Evolutionary conservation across 2,113 vertebrate species (phyloP).

Genomic region (Callipepla squamata): DNA sequence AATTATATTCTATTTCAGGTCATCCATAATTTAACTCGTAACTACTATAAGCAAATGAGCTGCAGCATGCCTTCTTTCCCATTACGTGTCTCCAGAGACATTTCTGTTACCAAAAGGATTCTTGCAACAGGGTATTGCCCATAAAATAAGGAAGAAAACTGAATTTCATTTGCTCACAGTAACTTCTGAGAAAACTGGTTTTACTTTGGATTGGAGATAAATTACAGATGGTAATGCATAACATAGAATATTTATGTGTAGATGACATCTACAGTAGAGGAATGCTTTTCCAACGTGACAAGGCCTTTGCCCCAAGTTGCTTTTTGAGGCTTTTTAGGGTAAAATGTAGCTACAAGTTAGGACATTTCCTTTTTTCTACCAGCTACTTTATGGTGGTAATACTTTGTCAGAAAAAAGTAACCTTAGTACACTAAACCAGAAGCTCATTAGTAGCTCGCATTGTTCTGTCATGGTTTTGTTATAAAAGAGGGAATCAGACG

Average conservation of each 20-base stretch:
- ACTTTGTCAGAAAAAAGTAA: neutral
- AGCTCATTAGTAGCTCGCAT: neutral
- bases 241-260: neutral
- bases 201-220: neutral
- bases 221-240: neutral
- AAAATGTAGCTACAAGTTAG: neutral
- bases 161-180: neutral
- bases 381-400: neutral
- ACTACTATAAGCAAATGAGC: constrained; percentile 38
- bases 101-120: constrained; percentile 22
- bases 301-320: neutral
- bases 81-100: neutral
- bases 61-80: constrained; percentile 11
- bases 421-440: neutral
- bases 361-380: neutral
- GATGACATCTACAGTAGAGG: neutral
- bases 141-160: neutral
- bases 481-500: neutral
- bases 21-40: neutral
- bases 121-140: neutral
- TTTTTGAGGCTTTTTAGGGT: neutral
- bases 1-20: constrained; percentile 40
- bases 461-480: neutral
- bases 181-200: neutral
- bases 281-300: neutral